These are phyloP conservation scores for Diadema setosum DNA, from an alignment of 35 echinoderm and acorn worm genomes.

Conservation along the genomic window DNA sequence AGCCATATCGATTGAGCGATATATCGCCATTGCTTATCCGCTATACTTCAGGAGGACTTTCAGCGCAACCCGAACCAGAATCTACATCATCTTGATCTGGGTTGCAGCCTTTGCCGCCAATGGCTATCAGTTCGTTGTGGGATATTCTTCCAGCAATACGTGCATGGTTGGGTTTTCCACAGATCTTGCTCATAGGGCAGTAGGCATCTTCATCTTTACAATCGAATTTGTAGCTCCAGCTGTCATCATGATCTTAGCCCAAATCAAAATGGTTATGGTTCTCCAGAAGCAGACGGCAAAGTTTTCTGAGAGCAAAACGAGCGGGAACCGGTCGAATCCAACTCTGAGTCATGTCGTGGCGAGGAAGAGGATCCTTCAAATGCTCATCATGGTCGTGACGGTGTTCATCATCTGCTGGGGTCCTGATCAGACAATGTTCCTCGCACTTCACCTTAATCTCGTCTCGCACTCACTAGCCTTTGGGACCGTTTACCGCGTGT, in stretches of 20 bases:
- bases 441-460: constrained; percentile 20
- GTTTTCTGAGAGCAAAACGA: neutral
- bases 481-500: neutral
- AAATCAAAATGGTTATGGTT: neutral
- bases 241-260: constrained; percentile 48
- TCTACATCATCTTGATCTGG: constrained; percentile 47
- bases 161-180: constrained; percentile 35
- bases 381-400: constrained; percentile 59
- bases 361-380: constrained; percentile 36
- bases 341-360: constrained; percentile 20
- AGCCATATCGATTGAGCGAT: constrained; percentile 57
- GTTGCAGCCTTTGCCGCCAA: constrained; percentile 33
- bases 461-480: neutral
- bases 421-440: constrained; percentile 45
- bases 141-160: neutral
- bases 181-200: neutral
- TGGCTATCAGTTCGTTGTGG: constrained; percentile 18
- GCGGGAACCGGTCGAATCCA: neutral
- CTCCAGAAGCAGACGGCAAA: neutral
- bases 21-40: constrained; percentile 57
- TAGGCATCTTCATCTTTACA: constrained; percentile 42
- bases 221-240: constrained; percentile 58
- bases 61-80: neutral
- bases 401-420: constrained; percentile 78
- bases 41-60: constrained; percentile 41